phyloP scores from a whole-genome alignment of 2,113 vertebrate genomes.

The Urocolius indicus region DNA sequence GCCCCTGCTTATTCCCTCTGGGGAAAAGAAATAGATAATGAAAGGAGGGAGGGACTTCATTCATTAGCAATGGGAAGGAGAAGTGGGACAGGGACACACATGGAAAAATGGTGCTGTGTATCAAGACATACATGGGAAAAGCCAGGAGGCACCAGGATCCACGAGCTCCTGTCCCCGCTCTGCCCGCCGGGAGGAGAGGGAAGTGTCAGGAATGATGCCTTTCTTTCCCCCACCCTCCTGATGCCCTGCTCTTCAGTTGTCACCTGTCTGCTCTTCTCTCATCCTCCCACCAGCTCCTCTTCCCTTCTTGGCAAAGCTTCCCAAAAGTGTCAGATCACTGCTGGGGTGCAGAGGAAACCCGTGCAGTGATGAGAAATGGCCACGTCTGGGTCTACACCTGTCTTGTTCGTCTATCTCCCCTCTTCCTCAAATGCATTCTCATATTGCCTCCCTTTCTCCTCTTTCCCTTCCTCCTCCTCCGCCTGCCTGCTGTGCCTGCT shows the following conservation, averaged over 20 bases:
- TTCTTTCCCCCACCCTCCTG: background rate
- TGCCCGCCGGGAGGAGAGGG: rapidly evolving
- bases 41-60: background rate
- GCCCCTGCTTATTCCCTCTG: conserved; percentile 31
- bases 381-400: background rate
- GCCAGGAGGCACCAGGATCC: background rate
- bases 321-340: background rate
- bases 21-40: conserved; percentile 52
- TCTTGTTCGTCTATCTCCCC: background rate
- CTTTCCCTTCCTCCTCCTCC: background rate
- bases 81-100: background rate
- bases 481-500: background rate
- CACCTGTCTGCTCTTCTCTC: background rate
- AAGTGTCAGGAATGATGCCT: background rate
- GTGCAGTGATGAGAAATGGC: background rate
- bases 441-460: background rate
- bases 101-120: background rate
- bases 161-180: background rate
- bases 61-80: background rate
- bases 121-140: background rate
- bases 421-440: background rate
- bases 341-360: background rate
- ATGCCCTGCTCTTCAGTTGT: background rate
- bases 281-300: background rate
- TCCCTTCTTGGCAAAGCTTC: background rate